Percentiles rank a stretch among this genome's conserved stretches.
Evolutionary conservation across 2,113 vertebrate species (phyloP).

Genomic region (Lagopus muta): DNA sequence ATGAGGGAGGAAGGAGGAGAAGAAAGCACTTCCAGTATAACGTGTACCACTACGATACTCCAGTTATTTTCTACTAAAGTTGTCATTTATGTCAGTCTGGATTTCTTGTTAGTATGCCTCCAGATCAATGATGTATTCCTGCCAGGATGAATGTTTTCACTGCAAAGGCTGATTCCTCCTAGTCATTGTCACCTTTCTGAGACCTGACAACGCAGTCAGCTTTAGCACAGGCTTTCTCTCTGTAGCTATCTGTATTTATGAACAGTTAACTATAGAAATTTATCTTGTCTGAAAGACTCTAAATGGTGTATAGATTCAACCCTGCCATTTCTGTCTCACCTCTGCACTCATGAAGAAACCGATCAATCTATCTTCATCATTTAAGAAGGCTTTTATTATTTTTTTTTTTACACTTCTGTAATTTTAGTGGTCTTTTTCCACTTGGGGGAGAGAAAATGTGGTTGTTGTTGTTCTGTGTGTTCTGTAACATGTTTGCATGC

Average conservation of each 20-base stretch:
- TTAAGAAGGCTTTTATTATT: neutral
- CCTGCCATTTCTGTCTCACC: neutral
- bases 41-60: neutral
- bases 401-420: neutral
- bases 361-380: neutral
- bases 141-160: neutral
- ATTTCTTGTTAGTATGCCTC: neutral
- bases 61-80: neutral
- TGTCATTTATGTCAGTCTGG: neutral
- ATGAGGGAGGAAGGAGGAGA: fast-evolving
- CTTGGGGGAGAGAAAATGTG: neutral
- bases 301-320: neutral
- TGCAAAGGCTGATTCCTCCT: neutral
- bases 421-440: neutral
- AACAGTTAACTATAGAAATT: neutral
- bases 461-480: neutral
- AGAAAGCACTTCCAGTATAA: neutral
- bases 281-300: fast-evolving
- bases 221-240: neutral
- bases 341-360: neutral
- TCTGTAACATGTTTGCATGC: neutral
- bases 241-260: neutral
- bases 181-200: neutral
- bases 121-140: neutral
- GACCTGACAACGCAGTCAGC: neutral